These are phyloP conservation scores for Dendrocincla fuliginosa DNA, from an alignment of 2,797 vertebrate genomes.

Conservation along the genomic window DNA sequence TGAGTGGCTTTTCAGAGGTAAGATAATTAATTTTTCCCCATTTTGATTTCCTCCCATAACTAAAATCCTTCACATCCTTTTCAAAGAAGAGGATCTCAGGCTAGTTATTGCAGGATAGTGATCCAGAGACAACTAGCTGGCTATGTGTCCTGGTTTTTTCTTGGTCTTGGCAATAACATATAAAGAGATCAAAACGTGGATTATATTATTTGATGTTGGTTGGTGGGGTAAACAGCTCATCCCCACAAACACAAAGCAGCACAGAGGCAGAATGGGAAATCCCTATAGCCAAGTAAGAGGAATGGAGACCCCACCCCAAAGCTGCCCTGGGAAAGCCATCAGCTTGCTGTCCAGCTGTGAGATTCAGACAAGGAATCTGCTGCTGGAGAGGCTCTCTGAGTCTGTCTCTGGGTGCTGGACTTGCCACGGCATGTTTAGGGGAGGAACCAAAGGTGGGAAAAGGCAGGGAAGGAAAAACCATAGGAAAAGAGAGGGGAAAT, in stretches of 20 bases:
- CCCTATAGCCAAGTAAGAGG: not conserved
- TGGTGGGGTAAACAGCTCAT: not conserved
- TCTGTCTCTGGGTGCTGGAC: not conserved
- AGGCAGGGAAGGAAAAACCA: not conserved
- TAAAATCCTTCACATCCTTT: not conserved
- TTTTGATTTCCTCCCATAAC: not conserved
- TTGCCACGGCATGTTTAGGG: not conserved
- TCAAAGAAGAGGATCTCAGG: not conserved
- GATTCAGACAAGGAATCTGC: not conserved
- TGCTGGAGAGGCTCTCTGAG: not conserved
- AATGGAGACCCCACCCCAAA: not conserved
- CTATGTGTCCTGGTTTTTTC: not conserved
- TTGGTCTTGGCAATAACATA: not conserved
- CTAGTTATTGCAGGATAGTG: not conserved
- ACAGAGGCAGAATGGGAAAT: not conserved
- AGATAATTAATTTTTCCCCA: not conserved
- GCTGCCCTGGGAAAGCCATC: not conserved
- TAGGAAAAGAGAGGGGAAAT: not conserved
- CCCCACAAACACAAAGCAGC: not conserved
- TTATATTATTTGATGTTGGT: not conserved
- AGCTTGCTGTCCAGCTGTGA: not conserved
- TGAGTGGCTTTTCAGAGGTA: not conserved
- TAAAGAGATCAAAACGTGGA: not conserved
- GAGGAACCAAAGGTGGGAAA: not conserved
- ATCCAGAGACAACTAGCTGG: not conserved